A percentile compares a stretch with the other conserved stretches of the same genome.
Evolutionary conservation across 92 coral and sea anemone species (phyloP).

Genomic region (Palythoa grandiflora): DNA sequence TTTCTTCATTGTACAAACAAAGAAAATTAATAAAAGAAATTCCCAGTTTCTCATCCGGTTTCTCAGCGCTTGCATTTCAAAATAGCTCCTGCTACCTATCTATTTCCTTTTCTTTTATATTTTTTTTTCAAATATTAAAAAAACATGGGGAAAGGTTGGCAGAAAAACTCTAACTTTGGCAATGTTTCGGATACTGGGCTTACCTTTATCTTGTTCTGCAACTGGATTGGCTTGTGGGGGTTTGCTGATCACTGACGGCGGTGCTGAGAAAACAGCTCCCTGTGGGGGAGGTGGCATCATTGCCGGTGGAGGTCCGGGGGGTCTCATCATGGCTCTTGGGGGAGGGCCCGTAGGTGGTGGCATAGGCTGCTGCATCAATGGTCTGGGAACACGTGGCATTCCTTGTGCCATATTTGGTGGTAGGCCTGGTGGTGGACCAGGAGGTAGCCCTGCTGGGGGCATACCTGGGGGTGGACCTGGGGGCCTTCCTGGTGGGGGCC

Average conservation of each 20-base stretch:
- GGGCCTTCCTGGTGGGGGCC: conserved; percentile 81
- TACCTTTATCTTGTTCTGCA: conserved; percentile 69
- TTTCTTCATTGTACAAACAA: background rate
- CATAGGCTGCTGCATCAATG: conserved; percentile 89
- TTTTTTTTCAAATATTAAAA: too few species aligned
- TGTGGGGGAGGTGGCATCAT: conserved; percentile 89
- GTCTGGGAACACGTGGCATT: conserved; percentile 84
- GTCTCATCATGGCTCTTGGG: conserved; percentile 89
- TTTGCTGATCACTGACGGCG: conserved; percentile 94
- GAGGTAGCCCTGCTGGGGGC: conserved; percentile 93
- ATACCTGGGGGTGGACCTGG: conserved; percentile 84
- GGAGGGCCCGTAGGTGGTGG: conserved; percentile 72
- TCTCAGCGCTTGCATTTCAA: too few species aligned
- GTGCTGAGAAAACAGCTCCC: conserved; percentile 97
- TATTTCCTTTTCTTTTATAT: too few species aligned
- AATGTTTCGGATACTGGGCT: background rate
- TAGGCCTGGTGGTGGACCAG: conserved; percentile 91
- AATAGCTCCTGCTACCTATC: too few species aligned
- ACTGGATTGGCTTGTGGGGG: conserved; percentile 83
- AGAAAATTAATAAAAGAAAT: too few species aligned
- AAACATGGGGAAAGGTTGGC: background rate
- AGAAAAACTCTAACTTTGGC: background rate
- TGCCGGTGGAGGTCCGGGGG: conserved; percentile 90
- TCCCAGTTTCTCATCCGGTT: too few species aligned
- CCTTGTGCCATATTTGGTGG: conserved; percentile 90